Conservation (phyloP, 2,113 vertebrate genomes). For the Poeciliopsis retropinna region DNA sequence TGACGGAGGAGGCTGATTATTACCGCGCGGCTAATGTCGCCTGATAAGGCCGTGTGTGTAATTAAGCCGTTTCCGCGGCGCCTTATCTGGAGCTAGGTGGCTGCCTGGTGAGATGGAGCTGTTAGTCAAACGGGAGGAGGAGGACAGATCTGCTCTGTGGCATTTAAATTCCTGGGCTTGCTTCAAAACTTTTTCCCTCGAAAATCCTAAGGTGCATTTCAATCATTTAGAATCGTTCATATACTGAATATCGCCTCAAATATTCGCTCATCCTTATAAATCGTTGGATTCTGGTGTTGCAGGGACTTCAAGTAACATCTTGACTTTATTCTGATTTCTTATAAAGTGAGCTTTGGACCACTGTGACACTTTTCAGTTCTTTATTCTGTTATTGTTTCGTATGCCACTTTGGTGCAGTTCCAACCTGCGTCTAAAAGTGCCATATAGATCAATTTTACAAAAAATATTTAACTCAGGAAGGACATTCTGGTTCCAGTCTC, state of each 20-base stretch:
- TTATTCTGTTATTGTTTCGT: no score
- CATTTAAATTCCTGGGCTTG: constrained; percentile 29
- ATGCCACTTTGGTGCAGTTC: no score
- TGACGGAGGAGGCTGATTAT: constrained; percentile 69
- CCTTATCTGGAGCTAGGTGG: constrained; percentile 71
- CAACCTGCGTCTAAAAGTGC: no score
- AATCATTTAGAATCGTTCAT: background rate
- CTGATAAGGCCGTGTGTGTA: constrained; percentile 76
- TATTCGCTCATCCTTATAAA: background rate
- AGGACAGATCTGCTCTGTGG: constrained; percentile 17
- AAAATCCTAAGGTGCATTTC: background rate
- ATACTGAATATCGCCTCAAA: background rate
- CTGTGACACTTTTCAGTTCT: no score
- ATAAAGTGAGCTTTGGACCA: no score
- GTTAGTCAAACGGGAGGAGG: constrained; percentile 48
- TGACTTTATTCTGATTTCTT: no score
- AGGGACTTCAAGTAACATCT: no score
- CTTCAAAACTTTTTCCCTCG: background rate
- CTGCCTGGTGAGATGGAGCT: constrained; percentile 63
- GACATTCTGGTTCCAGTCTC: no score
- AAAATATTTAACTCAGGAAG: no score
- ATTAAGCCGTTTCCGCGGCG: constrained; percentile 73
- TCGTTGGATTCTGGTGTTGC: no score
- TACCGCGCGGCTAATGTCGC: constrained; percentile 72
- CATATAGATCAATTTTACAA: no score